Evolutionary conservation across 2,113 vertebrate genomes (phyloP), one percentile per base, ranked within the genome.

Genomic region (Lepus americanus): DNA sequence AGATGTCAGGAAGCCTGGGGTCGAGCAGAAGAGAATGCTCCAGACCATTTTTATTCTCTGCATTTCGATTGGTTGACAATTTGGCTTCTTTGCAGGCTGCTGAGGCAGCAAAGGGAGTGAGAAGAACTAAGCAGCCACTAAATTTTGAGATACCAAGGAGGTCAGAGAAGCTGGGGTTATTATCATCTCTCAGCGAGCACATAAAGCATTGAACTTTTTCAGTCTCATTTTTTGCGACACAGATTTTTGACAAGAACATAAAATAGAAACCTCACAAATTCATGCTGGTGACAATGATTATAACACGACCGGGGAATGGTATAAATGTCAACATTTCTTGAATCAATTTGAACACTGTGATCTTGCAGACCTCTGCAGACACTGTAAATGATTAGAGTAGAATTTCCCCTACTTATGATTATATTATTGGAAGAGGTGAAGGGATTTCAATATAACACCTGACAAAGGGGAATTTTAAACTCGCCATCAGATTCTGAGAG

Each of bases 351-450:
- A 95, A 97, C 85, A 88, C 91, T 97, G 77, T 78, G 96, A 78
- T 98, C 97, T 92, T 85, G 25, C 36, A 92, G 94, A 87, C 95
- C 95, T 39, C 93, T 23, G 72, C 77, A 93, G 94, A 90, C 80
- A 92, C 8, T 89, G 88, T 63, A 96, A 87, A 92, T 92, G 67
- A 97, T 97, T 95, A 95, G 84, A 95, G 94, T 74, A 96, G 80
- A 93, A 76, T 95, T 97, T 97, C 44, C 31, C 44, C 63, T 92
- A 67, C 33, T 95, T 96, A 90, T 27, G 63, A 96, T 49, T 82
- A 92, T 88, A 36, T 97, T 98, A 96, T 94, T 97, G 92, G 79
- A 96, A 97, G 90, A 97, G 36, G 90, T 97, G 94, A 98, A 97
- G 67, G 29, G 23, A 97, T 97, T 97, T 94, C 94, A 96, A 90